A percentile compares a stretch with the other conserved stretches of the same genome.
Evolutionary conservation across 1,140 invertebrate genomes (phyloP).

Genomic region (Cryptotermes secundus): DNA sequence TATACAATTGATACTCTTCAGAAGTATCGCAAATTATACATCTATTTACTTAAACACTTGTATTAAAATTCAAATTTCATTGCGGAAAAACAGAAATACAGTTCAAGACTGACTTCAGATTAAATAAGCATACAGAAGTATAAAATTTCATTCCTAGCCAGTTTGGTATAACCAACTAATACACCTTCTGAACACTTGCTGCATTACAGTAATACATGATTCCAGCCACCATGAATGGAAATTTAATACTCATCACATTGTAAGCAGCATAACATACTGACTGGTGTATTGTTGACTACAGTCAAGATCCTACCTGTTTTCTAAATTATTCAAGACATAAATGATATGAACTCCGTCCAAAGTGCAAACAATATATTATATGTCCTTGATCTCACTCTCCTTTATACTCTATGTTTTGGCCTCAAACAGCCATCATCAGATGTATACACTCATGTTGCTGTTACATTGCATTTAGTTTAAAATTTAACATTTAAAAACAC

Average conservation of each 20-base stretch:
- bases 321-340: not conserved
- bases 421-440: too few species aligned
- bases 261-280: not conserved
- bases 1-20: not conserved
- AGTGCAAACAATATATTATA: too few species aligned
- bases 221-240: too few species aligned
- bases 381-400: too few species aligned
- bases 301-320: too few species aligned
- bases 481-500: too few species aligned
- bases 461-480: too few species aligned
- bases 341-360: too few species aligned
- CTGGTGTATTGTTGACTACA: too few species aligned
- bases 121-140: not conserved
- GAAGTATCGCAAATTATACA: not conserved
- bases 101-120: not conserved
- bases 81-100: not conserved
- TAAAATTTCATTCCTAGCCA: not conserved
- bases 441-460: too few species aligned
- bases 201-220: not conserved
- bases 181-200: not conserved
- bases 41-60: not conserved
- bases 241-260: not conserved
- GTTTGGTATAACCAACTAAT: not conserved
- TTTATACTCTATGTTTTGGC: too few species aligned
- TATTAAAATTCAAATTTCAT: constrained; percentile 15